Evolutionary conservation across 2,888 invertebrate species (phyloP).

Genomic region (Podotricha telesiphe): DNA sequence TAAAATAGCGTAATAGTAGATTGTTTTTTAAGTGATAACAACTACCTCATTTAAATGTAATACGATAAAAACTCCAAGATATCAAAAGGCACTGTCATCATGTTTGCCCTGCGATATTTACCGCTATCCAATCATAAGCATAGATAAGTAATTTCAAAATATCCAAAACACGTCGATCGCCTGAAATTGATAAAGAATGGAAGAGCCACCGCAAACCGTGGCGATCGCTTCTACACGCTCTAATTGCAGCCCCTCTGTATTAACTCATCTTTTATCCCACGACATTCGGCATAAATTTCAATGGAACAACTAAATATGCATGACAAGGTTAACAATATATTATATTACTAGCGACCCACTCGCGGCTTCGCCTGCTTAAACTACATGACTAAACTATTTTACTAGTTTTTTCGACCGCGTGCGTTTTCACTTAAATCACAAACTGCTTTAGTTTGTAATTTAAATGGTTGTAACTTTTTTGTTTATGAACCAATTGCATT

Average conservation of each 20-base stretch:
- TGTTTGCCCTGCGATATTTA: conserved; percentile 60
- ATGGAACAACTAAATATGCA: conserved; percentile 10
- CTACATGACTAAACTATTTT: no score
- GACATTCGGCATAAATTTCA: conserved; percentile 26
- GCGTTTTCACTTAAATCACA: no score
- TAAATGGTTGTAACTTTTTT: no score
- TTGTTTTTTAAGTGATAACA: no score
- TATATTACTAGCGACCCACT: no score
- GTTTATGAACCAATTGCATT: no score
- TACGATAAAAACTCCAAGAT: neutral
- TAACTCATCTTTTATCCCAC: conserved; percentile 33
- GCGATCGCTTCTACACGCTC: conserved; percentile 63
- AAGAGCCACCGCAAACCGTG: conserved; percentile 66
- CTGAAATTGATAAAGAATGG: conserved; percentile 61
- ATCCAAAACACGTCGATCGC: conserved; percentile 66
- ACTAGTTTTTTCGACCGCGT: no score
- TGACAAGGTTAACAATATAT: conserved; percentile 8
- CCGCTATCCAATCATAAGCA: conserved; percentile 70
- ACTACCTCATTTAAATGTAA: neutral
- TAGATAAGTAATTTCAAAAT: conserved; percentile 57
- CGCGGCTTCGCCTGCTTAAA: no score
- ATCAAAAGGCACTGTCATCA: conserved; percentile 34
- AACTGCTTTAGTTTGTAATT: no score
- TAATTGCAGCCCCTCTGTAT: conserved; percentile 52
- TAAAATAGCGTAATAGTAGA: no score